Conservation (phyloP, 1,140 invertebrate genomes). For the Apocrypta bakeri region DNA sequence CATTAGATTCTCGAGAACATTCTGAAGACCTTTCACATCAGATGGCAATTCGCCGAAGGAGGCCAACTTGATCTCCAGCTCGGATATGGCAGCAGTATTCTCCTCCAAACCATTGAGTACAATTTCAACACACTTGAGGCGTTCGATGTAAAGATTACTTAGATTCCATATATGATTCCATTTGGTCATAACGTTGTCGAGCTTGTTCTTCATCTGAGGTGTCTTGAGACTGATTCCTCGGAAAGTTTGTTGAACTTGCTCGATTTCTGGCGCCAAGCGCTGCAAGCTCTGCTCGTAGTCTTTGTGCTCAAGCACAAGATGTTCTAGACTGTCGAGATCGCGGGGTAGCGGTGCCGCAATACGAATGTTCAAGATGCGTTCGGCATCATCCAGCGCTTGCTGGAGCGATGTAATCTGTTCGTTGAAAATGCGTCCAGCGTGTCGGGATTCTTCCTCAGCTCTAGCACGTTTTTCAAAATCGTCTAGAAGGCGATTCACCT, state of each 20-base stretch:
- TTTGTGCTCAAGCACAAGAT: slow-evolving; percentile 91
- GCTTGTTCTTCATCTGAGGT: slow-evolving; percentile 90
- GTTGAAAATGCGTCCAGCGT: slow-evolving; percentile 88
- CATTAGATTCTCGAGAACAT: slow-evolving; percentile 84
- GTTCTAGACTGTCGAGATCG: slow-evolving; percentile 90
- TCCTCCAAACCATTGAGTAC: slow-evolving; percentile 92
- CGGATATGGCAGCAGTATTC: slow-evolving; percentile 89
- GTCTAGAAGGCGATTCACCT: slow-evolving; percentile 96
- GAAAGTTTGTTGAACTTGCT: slow-evolving; percentile 88
- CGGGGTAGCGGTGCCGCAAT: slow-evolving; percentile 87
- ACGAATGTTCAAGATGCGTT: slow-evolving; percentile 86
- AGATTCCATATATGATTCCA: slow-evolving; percentile 94
- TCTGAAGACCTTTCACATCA: slow-evolving; percentile 84
- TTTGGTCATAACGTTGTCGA: slow-evolving; percentile 90
- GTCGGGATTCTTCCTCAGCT: slow-evolving; percentile 92
- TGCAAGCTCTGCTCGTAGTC: slow-evolving; percentile 87
- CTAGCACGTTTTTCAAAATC: slow-evolving; percentile 92
- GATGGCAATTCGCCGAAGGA: slow-evolving; percentile 89
- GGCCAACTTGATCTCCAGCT: slow-evolving; percentile 93
- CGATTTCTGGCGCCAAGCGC: slow-evolving; percentile 85
- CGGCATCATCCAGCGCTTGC: slow-evolving; percentile 88
- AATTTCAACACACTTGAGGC: slow-evolving; percentile 93
- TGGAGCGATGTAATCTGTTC: slow-evolving; percentile 89
- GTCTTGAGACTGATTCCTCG: slow-evolving; percentile 89
- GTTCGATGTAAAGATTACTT: slow-evolving; percentile 91